Evolutionary conservation across 2,797 vertebrate genomes (phyloP).

Genomic region (Morus bassanus): DNA sequence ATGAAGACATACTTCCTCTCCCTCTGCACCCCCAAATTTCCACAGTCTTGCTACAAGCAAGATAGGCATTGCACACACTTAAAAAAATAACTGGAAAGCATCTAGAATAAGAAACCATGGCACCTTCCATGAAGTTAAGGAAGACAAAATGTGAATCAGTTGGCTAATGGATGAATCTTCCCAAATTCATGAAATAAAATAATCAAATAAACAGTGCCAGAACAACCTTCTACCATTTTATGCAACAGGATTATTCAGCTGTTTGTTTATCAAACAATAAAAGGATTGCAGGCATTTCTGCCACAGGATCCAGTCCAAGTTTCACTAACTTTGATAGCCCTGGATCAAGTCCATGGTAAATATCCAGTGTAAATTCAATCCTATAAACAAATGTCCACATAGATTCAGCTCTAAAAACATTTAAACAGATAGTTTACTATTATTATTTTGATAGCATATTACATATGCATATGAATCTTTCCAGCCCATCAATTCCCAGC

Average conservation of each 20-base stretch:
- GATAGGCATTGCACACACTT: rapidly evolving
- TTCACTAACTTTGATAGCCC: conserved; percentile 19
- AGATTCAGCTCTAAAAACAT: conserved; percentile 22
- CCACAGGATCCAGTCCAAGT: conserved; percentile 34
- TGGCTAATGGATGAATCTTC: background rate
- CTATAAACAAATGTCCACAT: conserved; percentile 14
- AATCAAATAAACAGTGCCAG: conserved; percentile 16
- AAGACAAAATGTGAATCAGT: background rate
- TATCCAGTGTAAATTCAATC: conserved; percentile 25
- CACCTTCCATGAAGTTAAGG: background rate
- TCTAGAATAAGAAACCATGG: background rate
- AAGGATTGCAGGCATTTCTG: conserved; percentile 19
- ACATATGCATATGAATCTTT: background rate
- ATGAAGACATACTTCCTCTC: background rate
- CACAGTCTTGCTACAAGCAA: background rate
- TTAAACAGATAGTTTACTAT: conserved; percentile 12
- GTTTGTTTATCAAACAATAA: conserved; percentile 56
- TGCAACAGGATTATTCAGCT: conserved; percentile 12
- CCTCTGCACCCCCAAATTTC: background rate
- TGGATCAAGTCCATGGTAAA: conserved; percentile 57
- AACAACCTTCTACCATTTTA: background rate
- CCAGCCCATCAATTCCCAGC: background rate
- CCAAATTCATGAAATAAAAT: background rate
- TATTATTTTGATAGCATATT: conserved; percentile 9
- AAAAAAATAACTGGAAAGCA: background rate